Base-by-base conservation (phyloP, 1,140 invertebrate genomes). In the Eupeodes corollae region DNA sequence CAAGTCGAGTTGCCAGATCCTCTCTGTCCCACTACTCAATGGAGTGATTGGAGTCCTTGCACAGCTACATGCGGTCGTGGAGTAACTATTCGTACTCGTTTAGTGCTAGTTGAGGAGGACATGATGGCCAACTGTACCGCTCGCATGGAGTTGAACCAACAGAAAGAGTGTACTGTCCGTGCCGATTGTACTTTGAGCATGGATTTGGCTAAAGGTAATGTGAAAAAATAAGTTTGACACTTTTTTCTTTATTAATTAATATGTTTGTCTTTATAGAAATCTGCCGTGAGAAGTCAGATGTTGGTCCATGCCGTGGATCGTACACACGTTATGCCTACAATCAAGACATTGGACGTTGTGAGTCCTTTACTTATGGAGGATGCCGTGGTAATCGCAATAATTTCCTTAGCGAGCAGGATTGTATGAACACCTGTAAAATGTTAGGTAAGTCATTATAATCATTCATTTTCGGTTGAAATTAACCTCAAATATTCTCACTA, bases 321-420 rank as follows among this genome's bases (percentile, higher is more conserved):
- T 89, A 87, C 60, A 77, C 81, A 53, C 76, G 88, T 38, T 96
- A 86, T 83, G 81, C 84, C 44, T 96, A 86, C 69, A 82, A 91
- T 63, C 58, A 74, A 0, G 68, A 71, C 18, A 80, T 82, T 56
- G 70, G 77, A 42, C 83, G 79, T 63, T 96, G 91, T 64, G 70
- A 83, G 18, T 78, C 82, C 16, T 96, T 97, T 65, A 73, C 71
- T 16, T 97, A 91, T 70, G 84, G 88, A 15, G 91, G 92, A 38
- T 96, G 93, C 60, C 75, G 83, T 35, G 88, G 88, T n/a, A 91
- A 88, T 67, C 76, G 77, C 56, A 94, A 94, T 66, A 92, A 91
- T 70, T 94, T 92, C 71, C 70, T 83, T 44, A 83, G 79, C 2
- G 74, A 78, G 34, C 74, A 82, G 30, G 86, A 92, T 56, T 93